phyloP scores from a whole-genome alignment of 2,888 invertebrate genomes.

The Ptilodon capucinus region DNA sequence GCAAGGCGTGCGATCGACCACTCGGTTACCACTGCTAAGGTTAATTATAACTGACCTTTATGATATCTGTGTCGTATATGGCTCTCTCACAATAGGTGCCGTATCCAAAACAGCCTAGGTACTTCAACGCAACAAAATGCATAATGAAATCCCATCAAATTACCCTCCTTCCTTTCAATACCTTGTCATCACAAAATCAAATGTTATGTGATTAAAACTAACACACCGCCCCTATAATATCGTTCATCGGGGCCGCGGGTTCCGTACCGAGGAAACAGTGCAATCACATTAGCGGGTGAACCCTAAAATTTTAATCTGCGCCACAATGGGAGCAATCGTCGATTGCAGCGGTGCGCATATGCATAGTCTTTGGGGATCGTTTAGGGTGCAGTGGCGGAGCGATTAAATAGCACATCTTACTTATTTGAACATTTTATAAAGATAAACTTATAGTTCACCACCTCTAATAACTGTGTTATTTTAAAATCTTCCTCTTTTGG shows the following conservation, averaged over 20 bases:
- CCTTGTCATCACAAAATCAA: constrained; percentile 35
- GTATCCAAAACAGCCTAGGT: too few species aligned
- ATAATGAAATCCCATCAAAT: constrained; percentile 30
- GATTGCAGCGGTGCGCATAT: constrained; percentile 79
- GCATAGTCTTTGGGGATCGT: constrained; percentile 81
- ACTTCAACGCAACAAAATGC: not conserved
- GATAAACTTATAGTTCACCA: too few species aligned
- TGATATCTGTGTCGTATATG: too few species aligned
- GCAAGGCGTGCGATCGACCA: too few species aligned
- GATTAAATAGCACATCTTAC: constrained; percentile 1
- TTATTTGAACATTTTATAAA: not conserved
- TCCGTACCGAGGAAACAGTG: constrained; percentile 64
- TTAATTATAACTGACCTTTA: too few species aligned
- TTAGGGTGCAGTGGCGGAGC: constrained; percentile 62
- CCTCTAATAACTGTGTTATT: too few species aligned
- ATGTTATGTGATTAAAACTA: constrained; percentile 72
- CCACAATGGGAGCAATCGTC: constrained; percentile 77
- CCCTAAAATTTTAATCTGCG: constrained; percentile 82
- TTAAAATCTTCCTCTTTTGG: too few species aligned
- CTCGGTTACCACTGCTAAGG: too few species aligned
- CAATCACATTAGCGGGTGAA: constrained; percentile 82
- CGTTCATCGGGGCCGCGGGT: constrained; percentile 54
- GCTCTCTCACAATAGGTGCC: too few species aligned
- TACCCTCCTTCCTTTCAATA: constrained; percentile 22
- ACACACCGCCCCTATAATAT: constrained; percentile 70